Evolutionary conservation across 2,888 invertebrate genomes (phyloP).

Genomic region (Aporophyla nigra): DNA sequence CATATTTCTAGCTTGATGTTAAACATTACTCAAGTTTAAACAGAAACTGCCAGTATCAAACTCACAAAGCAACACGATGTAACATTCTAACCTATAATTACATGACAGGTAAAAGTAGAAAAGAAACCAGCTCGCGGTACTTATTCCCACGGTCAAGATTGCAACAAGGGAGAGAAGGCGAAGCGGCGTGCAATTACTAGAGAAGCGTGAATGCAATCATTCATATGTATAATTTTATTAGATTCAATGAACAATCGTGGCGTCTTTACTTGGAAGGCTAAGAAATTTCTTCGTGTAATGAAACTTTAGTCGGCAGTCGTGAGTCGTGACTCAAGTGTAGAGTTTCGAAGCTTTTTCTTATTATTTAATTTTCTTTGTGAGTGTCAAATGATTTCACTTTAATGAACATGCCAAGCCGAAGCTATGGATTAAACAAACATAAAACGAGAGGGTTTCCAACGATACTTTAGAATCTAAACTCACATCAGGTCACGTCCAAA

Average conservation of each 20-base stretch:
- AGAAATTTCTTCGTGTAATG: constrained; percentile 33
- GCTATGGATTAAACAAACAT: not conserved
- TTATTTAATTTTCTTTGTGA: constrained; percentile 13
- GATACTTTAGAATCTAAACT: not conserved
- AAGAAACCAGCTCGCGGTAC: constrained; percentile 73
- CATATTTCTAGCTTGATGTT: not conserved
- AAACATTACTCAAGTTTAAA: constrained; percentile 24
- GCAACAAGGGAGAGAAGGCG: constrained; percentile 73
- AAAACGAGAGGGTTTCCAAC: not conserved
- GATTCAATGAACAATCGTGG: constrained; percentile 50
- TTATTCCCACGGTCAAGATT: constrained; percentile 83
- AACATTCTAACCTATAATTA: constrained; percentile 68
- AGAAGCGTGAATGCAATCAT: constrained; percentile 64
- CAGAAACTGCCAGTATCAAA: constrained; percentile 42
- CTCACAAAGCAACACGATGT: constrained; percentile 59
- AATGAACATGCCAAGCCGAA: not conserved
- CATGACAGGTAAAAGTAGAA: constrained; percentile 79
- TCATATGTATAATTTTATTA: constrained; percentile 60
- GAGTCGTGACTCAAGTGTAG: constrained; percentile 23
- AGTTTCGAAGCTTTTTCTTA: constrained; percentile 29
- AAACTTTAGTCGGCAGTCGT: constrained; percentile 33
- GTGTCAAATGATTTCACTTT: constrained; percentile 12
- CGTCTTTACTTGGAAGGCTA: constrained; percentile 18
- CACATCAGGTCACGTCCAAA: not conserved
- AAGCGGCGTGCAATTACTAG: constrained; percentile 64